phyloP scores from a whole-genome alignment of 2,113 vertebrate species.

The Caranx melampygus region DNA sequence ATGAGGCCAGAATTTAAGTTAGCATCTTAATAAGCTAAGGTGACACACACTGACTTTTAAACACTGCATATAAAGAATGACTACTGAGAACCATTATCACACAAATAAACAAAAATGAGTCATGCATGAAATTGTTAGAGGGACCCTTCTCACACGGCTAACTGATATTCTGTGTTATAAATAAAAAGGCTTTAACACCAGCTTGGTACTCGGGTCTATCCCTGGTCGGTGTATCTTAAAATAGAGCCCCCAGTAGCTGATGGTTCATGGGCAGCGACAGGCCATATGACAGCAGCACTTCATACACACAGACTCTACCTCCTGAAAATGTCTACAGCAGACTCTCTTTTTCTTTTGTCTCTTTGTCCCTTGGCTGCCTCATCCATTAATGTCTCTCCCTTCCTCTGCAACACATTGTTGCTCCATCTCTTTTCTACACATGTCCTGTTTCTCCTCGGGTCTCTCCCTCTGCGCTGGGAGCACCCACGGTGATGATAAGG shows the following conservation, averaged over 20 bases:
- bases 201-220: not conserved
- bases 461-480: not conserved
- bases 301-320: conserved; percentile 16
- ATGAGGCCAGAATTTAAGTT: too few species aligned
- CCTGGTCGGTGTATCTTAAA: conserved; percentile 3
- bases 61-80: not conserved
- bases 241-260: conserved; percentile 43
- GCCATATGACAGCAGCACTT: conserved; percentile 24
- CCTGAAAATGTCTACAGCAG: conserved; percentile 34
- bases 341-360: not conserved
- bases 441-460: not conserved
- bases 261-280: conserved; percentile 43
- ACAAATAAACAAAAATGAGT: not conserved
- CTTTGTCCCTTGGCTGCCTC: conserved; percentile 47
- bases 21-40: too few species aligned
- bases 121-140: not conserved
- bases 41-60: too few species aligned
- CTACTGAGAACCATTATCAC: too few species aligned
- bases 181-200: not conserved
- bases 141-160: not conserved
- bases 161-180: not conserved
- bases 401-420: conserved; percentile 33
- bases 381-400: conserved; percentile 24
- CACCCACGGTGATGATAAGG: conserved; percentile 13
- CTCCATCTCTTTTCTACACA: conserved; percentile 14